These are phyloP conservation scores for Erynnis tages DNA, from an alignment of 2,888 invertebrate species.

Conservation along the genomic window DNA sequence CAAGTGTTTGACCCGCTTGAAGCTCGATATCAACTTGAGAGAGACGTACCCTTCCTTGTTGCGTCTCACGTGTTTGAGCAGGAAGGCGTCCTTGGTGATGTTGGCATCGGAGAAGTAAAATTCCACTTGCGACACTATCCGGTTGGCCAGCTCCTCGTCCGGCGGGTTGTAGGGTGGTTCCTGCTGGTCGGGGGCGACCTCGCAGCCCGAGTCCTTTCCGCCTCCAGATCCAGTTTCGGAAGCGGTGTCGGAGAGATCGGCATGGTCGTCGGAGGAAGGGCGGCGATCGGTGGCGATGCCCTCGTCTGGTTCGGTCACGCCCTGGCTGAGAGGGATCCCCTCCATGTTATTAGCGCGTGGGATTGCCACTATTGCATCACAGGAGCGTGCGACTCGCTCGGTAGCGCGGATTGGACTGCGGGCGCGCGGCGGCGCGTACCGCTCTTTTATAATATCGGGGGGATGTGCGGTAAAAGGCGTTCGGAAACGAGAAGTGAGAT, in stretches of 20 bases:
- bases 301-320: slow-evolving; percentile 66
- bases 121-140: slow-evolving; percentile 94
- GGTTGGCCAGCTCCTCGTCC: slow-evolving; percentile 88
- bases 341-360: slow-evolving; percentile 63
- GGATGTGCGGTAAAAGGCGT: slow-evolving; percentile 72
- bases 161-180: slow-evolving; percentile 86
- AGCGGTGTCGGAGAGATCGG: slow-evolving; percentile 85
- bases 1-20: slow-evolving; percentile 95
- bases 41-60: slow-evolving; percentile 98
- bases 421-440: slow-evolving; percentile 64
- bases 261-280: slow-evolving; percentile 82
- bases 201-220: slow-evolving; percentile 86
- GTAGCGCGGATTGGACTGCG: slow-evolving; percentile 69
- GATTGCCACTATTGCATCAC: slow-evolving; percentile 63
- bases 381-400: slow-evolving; percentile 66
- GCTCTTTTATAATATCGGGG: slow-evolving; percentile 74
- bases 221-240: slow-evolving; percentile 84
- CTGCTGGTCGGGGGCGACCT: slow-evolving; percentile 80
- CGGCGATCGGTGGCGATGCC: slow-evolving; percentile 74
- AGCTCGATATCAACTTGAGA: slow-evolving; percentile 95
- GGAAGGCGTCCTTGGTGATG: slow-evolving; percentile 96
- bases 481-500: slow-evolving; percentile 61
- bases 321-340: slow-evolving; percentile 62
- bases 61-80: slow-evolving; percentile 95
- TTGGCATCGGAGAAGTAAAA: slow-evolving; percentile 98